Evolutionary conservation across 1,140 invertebrate species (phyloP).

Genomic region (Drepana arcuata): DNA sequence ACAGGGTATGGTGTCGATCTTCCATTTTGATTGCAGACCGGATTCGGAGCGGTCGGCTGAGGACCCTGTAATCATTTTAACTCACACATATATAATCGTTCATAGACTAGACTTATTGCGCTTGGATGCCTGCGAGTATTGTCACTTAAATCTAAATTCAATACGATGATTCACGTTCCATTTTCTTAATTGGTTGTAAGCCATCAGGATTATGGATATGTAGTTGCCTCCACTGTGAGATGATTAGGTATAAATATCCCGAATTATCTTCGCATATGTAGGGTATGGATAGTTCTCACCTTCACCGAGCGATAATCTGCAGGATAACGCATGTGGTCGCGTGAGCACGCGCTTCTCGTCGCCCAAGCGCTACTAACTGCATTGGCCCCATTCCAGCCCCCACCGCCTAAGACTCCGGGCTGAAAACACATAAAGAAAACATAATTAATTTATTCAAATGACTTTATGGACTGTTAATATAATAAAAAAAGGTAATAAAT

Average conservation of each 20-base stretch:
- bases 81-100: not conserved
- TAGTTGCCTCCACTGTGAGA: not conserved
- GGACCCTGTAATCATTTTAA: constrained; percentile 28
- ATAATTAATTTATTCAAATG: not conserved
- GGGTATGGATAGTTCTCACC: constrained; percentile 16
- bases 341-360: constrained; percentile 29
- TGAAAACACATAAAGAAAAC: constrained; percentile 13
- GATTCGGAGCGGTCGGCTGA: constrained; percentile 29
- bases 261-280: not conserved
- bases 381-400: constrained; percentile 37
- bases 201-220: not conserved
- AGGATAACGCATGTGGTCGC: constrained; percentile 44
- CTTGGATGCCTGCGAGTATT: no score
- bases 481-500: no score
- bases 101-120: no score
- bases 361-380: constrained; percentile 31
- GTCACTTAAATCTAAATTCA: not conserved
- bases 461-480: not conserved
- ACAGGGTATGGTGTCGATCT: constrained; percentile 43
- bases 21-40: constrained; percentile 36
- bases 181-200: not conserved
- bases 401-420: constrained; percentile 37
- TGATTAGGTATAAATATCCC: not conserved
- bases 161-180: not conserved
- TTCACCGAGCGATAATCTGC: constrained; percentile 42